Conservation (phyloP, 2,797 vertebrate genomes). For the Hephaestus fuliginosus region DNA sequence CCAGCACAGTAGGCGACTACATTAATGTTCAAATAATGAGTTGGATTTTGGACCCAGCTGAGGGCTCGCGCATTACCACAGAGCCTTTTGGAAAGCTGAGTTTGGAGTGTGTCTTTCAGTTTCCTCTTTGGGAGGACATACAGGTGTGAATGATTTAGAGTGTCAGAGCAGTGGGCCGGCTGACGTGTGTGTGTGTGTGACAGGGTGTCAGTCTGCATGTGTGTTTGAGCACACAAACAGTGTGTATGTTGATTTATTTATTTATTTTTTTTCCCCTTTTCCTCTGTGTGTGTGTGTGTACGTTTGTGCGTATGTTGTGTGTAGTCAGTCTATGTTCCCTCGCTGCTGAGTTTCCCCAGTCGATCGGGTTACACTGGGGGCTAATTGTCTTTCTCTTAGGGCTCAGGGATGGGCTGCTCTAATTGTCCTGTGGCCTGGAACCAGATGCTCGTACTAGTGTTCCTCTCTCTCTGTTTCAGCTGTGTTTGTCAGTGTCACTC, state of each 20-base stretch:
- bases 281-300: conserved; percentile 36
- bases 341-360: conserved; percentile 74
- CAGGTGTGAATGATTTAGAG: conserved; percentile 84
- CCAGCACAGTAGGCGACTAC: conserved; percentile 17
- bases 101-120: conserved; percentile 61
- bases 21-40: conserved; percentile 45
- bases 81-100: conserved; percentile 30
- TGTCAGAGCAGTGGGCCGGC: conserved; percentile 54
- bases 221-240: conserved; percentile 31
- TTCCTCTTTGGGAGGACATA: conserved; percentile 69
- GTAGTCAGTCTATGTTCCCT: conserved; percentile 57
- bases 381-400: conserved; percentile 84
- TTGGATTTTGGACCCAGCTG: conserved; percentile 32
- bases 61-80: conserved; percentile 29
- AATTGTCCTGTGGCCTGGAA: conserved; percentile 82
- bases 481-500: conserved; percentile 32
- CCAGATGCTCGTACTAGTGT: conserved; percentile 77
- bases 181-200: conserved; percentile 30
- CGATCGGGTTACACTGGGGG: conserved; percentile 82
- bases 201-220: conserved; percentile 41
- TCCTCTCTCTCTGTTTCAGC: conserved; percentile 39
- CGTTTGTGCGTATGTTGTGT: conserved; percentile 48
- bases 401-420: conserved; percentile 79
- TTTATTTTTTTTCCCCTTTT: not conserved
- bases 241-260: conserved; percentile 38